Evolutionary conservation across 2,888 invertebrate species (phyloP).

Genomic region (Adelognathus sp.): DNA sequence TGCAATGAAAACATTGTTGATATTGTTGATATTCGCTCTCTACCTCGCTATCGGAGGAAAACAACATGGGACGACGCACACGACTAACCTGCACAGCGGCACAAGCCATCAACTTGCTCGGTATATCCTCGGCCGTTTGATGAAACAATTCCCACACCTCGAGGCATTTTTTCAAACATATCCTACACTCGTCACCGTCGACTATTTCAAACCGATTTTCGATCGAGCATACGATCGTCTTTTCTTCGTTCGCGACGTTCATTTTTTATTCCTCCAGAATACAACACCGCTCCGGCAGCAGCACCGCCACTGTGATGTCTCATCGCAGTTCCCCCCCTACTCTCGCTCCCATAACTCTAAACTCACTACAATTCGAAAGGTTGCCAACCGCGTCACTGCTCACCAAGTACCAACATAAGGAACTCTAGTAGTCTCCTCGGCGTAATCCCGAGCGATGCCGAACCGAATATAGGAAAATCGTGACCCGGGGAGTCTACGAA

Average conservation of each 20-base stretch:
- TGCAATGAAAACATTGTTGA: conserved; percentile 51
- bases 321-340: too few relatives aligned
- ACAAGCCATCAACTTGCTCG: conserved; percentile 73
- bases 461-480: too few relatives aligned
- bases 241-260: conserved; percentile 66
- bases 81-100: conserved; percentile 76
- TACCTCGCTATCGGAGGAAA: too few relatives aligned
- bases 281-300: conserved; percentile 42
- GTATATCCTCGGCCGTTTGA: conserved; percentile 65
- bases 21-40: too few relatives aligned
- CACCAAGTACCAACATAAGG: too few relatives aligned
- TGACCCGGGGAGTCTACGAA: too few relatives aligned
- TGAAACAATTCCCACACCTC: conserved; percentile 70
- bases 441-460: too few relatives aligned
- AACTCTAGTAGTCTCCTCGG: too few relatives aligned
- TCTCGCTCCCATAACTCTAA: too few relatives aligned
- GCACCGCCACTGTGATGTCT: too few relatives aligned
- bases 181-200: conserved; percentile 69
- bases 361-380: too few relatives aligned
- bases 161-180: conserved; percentile 69
- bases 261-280: conserved; percentile 61
- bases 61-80: not conserved
- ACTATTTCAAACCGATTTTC: conserved; percentile 51
- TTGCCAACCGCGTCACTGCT: too few relatives aligned
- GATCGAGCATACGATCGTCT: conserved; percentile 50